Conservation (phyloP, 2,797 vertebrate species). For the Ctenopoma kingsleyae region DNA sequence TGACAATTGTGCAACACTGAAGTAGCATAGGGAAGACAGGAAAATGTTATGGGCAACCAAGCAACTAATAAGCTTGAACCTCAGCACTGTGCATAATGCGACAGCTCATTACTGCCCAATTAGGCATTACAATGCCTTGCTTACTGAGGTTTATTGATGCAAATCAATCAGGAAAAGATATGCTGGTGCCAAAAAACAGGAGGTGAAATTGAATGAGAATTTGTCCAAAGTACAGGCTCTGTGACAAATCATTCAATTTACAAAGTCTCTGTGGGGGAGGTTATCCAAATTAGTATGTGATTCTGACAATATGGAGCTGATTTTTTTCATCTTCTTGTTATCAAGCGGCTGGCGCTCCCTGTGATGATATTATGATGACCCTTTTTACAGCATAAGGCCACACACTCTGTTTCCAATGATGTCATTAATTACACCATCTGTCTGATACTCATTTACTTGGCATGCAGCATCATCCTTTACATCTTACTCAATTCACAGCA, state of each 20-base stretch:
- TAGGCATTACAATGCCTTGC: slow-evolving; percentile 87
- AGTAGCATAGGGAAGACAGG: slow-evolving; percentile 77
- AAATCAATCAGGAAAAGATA: slow-evolving; percentile 86
- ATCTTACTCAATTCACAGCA: slow-evolving; percentile 1
- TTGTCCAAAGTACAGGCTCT: slow-evolving; percentile 70
- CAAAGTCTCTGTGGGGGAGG: slow-evolving; percentile 76
- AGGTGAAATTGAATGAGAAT: slow-evolving; percentile 75
- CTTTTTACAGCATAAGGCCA: slow-evolving; percentile 50
- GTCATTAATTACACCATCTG: slow-evolving; percentile 70
- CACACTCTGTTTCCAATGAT: slow-evolving; percentile 53
- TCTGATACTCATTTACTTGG: slow-evolving; percentile 38
- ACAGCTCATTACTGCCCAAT: slow-evolving; percentile 88
- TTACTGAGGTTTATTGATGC: slow-evolving; percentile 86
- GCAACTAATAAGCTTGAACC: slow-evolving; percentile 90
- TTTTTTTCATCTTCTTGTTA: slow-evolving; percentile 47
- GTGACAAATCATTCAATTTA: slow-evolving; percentile 79
- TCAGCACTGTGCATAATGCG: slow-evolving; percentile 86
- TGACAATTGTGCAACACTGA: slow-evolving; percentile 80
- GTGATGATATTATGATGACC: slow-evolving; percentile 61
- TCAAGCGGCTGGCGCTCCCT: slow-evolving; percentile 52
- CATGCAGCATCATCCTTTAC: slow-evolving; percentile 16
- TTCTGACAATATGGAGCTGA: slow-evolving; percentile 68
- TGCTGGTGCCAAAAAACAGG: slow-evolving; percentile 78
- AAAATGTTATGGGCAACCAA: slow-evolving; percentile 88
- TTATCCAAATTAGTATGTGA: slow-evolving; percentile 78